Evolutionary conservation across 2,888 invertebrate species (phyloP).

Genomic region (Heterodera filipjevi): DNA sequence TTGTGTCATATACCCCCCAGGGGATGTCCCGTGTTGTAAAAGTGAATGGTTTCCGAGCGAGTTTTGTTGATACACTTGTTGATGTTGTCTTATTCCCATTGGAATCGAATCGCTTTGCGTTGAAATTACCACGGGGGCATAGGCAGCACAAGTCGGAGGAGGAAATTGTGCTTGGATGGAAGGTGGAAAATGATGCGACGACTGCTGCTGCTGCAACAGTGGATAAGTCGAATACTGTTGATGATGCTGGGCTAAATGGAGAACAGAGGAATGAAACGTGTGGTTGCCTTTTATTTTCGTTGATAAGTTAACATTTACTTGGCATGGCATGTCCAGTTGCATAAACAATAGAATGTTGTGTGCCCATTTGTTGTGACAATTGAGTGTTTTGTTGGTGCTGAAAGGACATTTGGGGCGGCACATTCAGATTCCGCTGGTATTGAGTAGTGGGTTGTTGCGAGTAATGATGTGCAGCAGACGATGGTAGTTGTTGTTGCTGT

Average conservation of each 20-base stretch:
- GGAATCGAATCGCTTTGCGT: not conserved
- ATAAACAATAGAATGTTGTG: slow-evolving; percentile 11
- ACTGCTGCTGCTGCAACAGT: not conserved
- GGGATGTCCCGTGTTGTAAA: slow-evolving; percentile 8
- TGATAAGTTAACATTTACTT: not conserved
- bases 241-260: not conserved
- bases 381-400: not conserved
- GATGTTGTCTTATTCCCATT: slow-evolving; percentile 6
- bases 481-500: not conserved
- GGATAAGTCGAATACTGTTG: not conserved
- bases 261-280: no score
- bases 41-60: not conserved
- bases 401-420: not conserved
- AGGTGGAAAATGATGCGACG: not conserved
- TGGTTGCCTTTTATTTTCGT: no score
- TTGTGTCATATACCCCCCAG: not conserved
- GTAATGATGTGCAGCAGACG: not conserved
- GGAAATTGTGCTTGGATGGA: slow-evolving; percentile 17
- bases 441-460: not conserved
- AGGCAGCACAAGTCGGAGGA: slow-evolving; percentile 16
- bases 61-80: not conserved
- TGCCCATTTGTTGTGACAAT: not conserved
- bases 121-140: slow-evolving; percentile 9
- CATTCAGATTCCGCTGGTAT: not conserved
- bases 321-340: not conserved